Evolutionary conservation across 37 sponge, comb jelly and placozoan species (phyloP).

Genomic region (Axinella damicornis): DNA sequence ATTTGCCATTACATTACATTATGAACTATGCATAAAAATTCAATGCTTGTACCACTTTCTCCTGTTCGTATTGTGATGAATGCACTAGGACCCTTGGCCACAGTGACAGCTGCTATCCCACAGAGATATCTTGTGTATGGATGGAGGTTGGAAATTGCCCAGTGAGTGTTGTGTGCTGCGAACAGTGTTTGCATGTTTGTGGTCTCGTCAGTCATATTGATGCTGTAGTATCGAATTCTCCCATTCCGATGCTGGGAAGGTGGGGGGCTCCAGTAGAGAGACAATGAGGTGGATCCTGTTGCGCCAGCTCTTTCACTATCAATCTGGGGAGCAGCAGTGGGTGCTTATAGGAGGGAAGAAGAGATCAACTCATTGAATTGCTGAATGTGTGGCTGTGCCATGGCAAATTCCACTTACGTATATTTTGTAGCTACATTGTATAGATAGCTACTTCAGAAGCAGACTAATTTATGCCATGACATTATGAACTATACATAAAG

Average conservation of each 20-base stretch:
- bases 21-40: no score
- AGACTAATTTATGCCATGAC: no score
- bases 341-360: not conserved
- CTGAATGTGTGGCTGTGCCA: no score
- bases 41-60: not conserved
- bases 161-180: no score
- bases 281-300: conserved; percentile 4
- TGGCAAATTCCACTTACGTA: no score
- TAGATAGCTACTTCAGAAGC: no score
- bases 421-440: no score
- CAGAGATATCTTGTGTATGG: conserved; percentile 12
- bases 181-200: not conserved
- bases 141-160: not conserved
- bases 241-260: conserved; percentile 5
- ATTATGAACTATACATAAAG: no score
- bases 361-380: no score
- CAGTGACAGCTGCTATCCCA: conserved; percentile 24
- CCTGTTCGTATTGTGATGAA: not conserved
- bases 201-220: conserved; percentile 4
- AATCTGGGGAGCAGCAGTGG: conserved; percentile 17
- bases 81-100: conserved; percentile 21
- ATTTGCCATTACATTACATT: no score
- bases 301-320: not conserved
- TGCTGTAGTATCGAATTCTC: not conserved
- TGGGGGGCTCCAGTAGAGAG: conserved; percentile 19